Conservation (phyloP, 2,797 vertebrate species). For the Lepilemur ruficaudatus region DNA sequence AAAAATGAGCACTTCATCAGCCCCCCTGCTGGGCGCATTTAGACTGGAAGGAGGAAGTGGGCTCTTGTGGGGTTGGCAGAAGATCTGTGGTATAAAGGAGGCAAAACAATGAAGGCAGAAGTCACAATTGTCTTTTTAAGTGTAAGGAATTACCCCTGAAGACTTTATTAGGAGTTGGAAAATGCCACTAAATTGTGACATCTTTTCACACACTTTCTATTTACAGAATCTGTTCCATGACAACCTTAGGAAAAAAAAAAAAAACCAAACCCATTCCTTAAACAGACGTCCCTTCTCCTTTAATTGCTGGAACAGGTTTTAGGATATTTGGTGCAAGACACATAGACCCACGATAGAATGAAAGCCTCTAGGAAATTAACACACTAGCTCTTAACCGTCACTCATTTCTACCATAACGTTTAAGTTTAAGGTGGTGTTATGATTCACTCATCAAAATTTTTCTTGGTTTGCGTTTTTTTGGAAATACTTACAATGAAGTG, state of each 20-base stretch:
- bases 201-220: slow-evolving; percentile 68
- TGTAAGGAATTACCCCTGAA: slow-evolving; percentile 68
- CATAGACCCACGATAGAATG: background rate
- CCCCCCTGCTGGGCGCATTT: slow-evolving; percentile 82
- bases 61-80: slow-evolving; percentile 72
- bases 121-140: slow-evolving; percentile 63
- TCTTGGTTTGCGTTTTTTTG: background rate
- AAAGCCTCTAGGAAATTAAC: background rate
- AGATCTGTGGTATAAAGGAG: slow-evolving; percentile 57
- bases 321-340: background rate
- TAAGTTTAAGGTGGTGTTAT: background rate
- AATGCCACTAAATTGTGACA: slow-evolving; percentile 68
- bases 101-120: slow-evolving; percentile 67
- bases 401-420: background rate
- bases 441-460: background rate
- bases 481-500: background rate
- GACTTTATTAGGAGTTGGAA: slow-evolving; percentile 72
- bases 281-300: background rate
- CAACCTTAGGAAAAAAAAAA: background rate
- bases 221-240: slow-evolving; percentile 46
- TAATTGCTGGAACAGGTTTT: slow-evolving; percentile 1
- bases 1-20: slow-evolving; percentile 86
- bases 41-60: slow-evolving; percentile 71
- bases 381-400: background rate
- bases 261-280: background rate